Evolutionary conservation across 2,113 vertebrate genomes (phyloP).

Genomic region (Hylia prasina): DNA sequence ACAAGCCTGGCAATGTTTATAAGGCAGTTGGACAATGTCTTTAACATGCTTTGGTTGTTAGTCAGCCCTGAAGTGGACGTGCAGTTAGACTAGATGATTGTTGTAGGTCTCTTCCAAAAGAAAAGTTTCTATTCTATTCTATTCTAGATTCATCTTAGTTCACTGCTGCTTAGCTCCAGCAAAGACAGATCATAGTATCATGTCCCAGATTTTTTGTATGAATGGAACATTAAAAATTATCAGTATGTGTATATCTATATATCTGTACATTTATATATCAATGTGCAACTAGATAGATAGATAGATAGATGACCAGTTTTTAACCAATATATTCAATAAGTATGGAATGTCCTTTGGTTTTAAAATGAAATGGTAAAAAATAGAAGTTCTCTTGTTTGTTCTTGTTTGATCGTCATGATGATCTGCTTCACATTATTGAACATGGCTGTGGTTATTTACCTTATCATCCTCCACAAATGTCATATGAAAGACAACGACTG

Average conservation of each 20-base stretch:
- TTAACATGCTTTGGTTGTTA: not conserved
- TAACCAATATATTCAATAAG: not conserved
- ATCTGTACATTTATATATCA: not conserved
- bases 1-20: not conserved
- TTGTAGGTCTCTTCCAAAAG: not conserved
- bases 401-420: fast-evolving
- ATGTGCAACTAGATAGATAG: not conserved
- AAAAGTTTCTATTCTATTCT: not conserved
- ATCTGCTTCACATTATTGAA: not conserved
- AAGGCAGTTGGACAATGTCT: not conserved
- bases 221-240: not conserved
- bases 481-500: not conserved
- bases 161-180: not conserved
- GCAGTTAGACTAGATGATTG: not conserved
- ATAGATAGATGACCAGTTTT: not conserved
- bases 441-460: not conserved
- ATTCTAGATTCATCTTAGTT: not conserved
- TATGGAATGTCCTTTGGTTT: not conserved
- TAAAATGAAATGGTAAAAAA: not conserved
- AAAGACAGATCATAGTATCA: not conserved
- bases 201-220: not conserved
- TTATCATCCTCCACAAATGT: not conserved
- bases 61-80: no score
- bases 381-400: not conserved
- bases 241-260: not conserved